Evolutionary conservation across 1,140 invertebrate genomes (phyloP).

Genomic region (Rhagoletis zephyria): DNA sequence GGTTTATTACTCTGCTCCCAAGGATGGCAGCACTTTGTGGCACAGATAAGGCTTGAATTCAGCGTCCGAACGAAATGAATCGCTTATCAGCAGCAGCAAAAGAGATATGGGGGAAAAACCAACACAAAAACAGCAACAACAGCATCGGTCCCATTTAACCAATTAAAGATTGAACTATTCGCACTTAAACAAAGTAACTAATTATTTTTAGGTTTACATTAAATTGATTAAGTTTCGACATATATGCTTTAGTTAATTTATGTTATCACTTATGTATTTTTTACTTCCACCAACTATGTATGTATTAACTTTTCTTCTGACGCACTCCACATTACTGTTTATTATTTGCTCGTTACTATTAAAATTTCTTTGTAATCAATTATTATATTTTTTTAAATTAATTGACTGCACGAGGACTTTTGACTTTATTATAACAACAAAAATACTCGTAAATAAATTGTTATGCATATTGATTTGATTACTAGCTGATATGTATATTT

Average conservation of each 20-base stretch:
- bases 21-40: too few relatives aligned
- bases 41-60: too few relatives aligned
- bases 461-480: not conserved
- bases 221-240: not conserved
- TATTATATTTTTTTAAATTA: not conserved
- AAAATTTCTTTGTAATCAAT: not conserved
- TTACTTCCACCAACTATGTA: not conserved
- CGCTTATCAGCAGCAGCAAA: not conserved
- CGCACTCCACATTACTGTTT: not conserved
- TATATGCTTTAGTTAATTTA: not conserved
- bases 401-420: not conserved
- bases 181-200: conserved; percentile 22
- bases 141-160: not conserved
- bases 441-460: not conserved
- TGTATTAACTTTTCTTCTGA: not conserved
- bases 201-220: conserved; percentile 28
- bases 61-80: too few relatives aligned
- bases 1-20: too few relatives aligned
- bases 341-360: not conserved
- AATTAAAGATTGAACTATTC: not conserved
- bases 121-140: not conserved
- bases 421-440: not conserved
- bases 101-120: too few relatives aligned
- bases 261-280: not conserved
- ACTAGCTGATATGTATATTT: not conserved